These are phyloP conservation scores for Myanophis thanlyinensis DNA, from an alignment of 2,113 vertebrate genomes.

Conservation along the genomic window DNA sequence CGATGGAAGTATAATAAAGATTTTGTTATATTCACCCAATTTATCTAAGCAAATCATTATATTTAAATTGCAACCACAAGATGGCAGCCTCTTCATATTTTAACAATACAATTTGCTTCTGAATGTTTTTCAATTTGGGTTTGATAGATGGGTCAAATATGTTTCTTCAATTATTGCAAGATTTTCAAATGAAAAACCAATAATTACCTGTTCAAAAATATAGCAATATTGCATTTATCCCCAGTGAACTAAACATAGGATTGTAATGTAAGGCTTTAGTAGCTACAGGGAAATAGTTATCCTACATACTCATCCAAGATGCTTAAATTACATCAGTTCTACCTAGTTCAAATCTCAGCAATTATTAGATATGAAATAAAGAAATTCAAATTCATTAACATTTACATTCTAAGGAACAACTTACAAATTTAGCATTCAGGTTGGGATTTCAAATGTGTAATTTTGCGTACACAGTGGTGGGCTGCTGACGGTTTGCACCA, in stretches of 20 bases:
- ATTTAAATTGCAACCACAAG: conserved; percentile 39
- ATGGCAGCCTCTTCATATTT: conserved; percentile 46
- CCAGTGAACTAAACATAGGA: not conserved
- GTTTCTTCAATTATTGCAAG: not conserved
- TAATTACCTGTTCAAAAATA: not conserved
- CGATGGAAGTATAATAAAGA: not conserved
- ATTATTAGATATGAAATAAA: not conserved
- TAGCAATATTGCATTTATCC: not conserved
- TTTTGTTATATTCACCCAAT: not conserved
- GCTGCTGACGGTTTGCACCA: no score
- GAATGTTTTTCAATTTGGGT: not conserved
- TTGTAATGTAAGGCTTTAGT: not conserved
- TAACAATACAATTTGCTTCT: not conserved
- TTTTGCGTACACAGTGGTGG: no score
- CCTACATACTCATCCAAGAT: not conserved
- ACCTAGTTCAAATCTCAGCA: not conserved
- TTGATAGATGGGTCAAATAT: not conserved
- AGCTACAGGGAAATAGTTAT: not conserved
- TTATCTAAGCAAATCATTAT: not conserved
- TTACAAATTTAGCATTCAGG: not conserved
- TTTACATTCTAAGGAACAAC: not conserved
- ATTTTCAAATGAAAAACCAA: not conserved
- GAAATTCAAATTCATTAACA: not conserved
- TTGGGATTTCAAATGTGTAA: not conserved
- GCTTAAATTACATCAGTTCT: not conserved